Percentiles rank a stretch among this genome's conserved stretches.
Conservation (phyloP, 2,888 invertebrate species). For the Platycheirus albimanus region DNA sequence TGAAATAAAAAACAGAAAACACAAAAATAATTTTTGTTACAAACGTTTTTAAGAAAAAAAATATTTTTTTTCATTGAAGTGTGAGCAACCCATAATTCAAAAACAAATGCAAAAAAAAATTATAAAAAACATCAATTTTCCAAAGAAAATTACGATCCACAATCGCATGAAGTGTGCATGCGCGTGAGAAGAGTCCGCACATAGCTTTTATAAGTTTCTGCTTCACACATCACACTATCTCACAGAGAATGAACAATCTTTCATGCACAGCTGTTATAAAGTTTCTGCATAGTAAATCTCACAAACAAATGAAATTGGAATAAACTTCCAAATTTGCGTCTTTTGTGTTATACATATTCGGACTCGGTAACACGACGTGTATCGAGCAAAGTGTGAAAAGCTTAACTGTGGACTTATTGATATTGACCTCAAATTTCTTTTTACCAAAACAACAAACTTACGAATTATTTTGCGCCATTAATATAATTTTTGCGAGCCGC, state of each 20-base stretch:
- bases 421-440: too few relatives aligned
- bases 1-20: background rate
- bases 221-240: background rate
- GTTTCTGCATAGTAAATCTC: too few relatives aligned
- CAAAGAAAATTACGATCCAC: background rate
- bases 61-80: background rate
- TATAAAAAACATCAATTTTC: background rate
- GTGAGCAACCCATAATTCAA: background rate
- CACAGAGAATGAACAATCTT: background rate
- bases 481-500: too few relatives aligned
- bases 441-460: too few relatives aligned
- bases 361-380: too few relatives aligned
- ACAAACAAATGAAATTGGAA: too few relatives aligned
- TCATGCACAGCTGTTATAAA: too few relatives aligned
- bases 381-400: too few relatives aligned
- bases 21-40: background rate
- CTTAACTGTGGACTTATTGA: too few relatives aligned
- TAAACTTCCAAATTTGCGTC: conserved; percentile 8
- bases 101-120: background rate
- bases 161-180: background rate
- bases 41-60: background rate
- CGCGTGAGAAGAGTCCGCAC: background rate
- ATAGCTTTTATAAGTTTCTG: background rate
- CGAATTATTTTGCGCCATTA: too few relatives aligned
- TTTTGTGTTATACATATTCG: too few relatives aligned